Evolutionary conservation across 2,113 vertebrate species (phyloP), one percentile per base, ranked within the genome.

Genomic region (Albula goreensis): DNA sequence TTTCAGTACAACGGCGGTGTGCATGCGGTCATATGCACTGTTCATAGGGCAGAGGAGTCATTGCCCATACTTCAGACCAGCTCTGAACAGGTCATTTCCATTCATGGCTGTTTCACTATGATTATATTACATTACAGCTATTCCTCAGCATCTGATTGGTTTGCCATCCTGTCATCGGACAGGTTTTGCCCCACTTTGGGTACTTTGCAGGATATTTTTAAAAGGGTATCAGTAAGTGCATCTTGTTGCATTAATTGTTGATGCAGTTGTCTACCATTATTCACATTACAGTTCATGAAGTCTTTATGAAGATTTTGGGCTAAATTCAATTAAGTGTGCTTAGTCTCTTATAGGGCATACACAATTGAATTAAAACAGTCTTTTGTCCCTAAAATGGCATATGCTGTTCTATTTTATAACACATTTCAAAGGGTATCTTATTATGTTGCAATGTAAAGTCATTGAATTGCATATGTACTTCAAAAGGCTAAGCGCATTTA

Each of bases 1-100:
- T 89, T 88, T 86, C 78, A 91, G 57, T 19, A 3, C 70, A 50
- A 85, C 87, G 53, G 60, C 17, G 3, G 19, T 80, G 22, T 81
- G 50, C 25, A 22, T 81, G 50, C 25, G 22, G 78, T 12, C 56
- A 63, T 48, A 81, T 66, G 57, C 52, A 79, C 60, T 66, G 60
- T 22, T 5, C 6, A 48, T 41, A 12, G 48, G 31, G 25, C 4
- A 19, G 11, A 78, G 31, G 31, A 19, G 41, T 2, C 13, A 48
- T 15, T 74, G n/a, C 70, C 70, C 70, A 74, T 74, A 10, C 31
- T n/a, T 74, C 70, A 25, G n/a, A 22, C n/a, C 70, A 25, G 70
- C n/a, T 74, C 70, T 74, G 70, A 74, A 31, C 4, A n/a, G 11
- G 31, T 4, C 6, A 5, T 70, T 70, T 22, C 8, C 63, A 70